These are phyloP conservation scores for Drosophila nasuta DNA, from an alignment of 1,140 invertebrate species.

Conservation along the genomic window DNA sequence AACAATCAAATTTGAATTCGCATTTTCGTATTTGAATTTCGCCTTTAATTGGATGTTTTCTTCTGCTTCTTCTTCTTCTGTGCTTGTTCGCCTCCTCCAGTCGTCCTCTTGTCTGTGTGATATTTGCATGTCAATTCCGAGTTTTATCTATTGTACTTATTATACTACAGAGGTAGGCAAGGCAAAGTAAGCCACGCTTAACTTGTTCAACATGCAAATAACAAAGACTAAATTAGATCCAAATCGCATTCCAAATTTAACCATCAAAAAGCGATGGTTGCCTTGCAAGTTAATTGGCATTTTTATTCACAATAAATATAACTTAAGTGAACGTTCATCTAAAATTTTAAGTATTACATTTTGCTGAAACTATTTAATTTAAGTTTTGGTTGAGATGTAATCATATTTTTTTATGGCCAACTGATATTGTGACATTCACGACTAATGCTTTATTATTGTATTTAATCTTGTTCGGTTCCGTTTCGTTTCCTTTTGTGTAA, in stretches of 20 bases:
- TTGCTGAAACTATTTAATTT: background rate
- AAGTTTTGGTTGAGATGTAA: background rate
- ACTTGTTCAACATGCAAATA: conserved; percentile 76
- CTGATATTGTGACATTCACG: background rate
- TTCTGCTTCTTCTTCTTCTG: conserved; percentile 18
- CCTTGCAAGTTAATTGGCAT: conserved; percentile 1
- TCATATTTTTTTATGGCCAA: background rate
- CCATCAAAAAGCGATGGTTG: background rate
- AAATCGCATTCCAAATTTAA: conserved; percentile 24
- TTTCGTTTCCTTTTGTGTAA: conserved; percentile 13
- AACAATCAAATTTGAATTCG: conserved; percentile 83
- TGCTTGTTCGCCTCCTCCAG: background rate
- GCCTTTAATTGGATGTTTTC: conserved; percentile 78
- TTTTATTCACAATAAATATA: background rate
- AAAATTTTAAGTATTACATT: too few relatives aligned
- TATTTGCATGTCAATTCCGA: conserved; percentile 82
- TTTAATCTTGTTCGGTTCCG: conserved; percentile 14
- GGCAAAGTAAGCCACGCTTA: conserved; percentile 61
- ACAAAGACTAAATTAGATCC: conserved; percentile 65
- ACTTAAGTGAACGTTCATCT: too few relatives aligned
- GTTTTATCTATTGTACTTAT: conserved; percentile 75
- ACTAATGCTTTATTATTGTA: conserved; percentile 20
- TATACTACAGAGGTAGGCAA: conserved; percentile 40
- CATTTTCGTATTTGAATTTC: conserved; percentile 75
- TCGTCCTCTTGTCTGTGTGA: conserved; percentile 39